These are phyloP conservation scores for Hetaerina americana DNA, from an alignment of 1,140 invertebrate genomes.

Conservation along the genomic window DNA sequence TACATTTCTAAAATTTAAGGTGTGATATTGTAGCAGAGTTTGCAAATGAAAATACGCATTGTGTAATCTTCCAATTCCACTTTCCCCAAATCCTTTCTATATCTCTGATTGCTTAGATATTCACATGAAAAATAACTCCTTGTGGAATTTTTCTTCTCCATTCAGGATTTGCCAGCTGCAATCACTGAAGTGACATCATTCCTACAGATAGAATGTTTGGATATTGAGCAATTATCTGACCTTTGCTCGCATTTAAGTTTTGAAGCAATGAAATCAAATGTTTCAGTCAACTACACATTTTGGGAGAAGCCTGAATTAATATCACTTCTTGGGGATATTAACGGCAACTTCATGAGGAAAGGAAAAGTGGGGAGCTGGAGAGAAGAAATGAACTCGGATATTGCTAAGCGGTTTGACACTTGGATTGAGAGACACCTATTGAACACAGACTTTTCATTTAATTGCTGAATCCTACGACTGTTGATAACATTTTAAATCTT, in stretches of 20 bases:
- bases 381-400: slow-evolving; percentile 21
- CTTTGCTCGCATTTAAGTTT: slow-evolving; percentile 14
- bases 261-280: slow-evolving; percentile 33
- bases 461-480: no score
- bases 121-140: not conserved
- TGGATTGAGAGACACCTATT: slow-evolving; percentile 19
- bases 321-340: not conserved
- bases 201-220: slow-evolving; percentile 8
- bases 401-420: slow-evolving; percentile 20
- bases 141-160: slow-evolving; percentile 20
- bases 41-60: no score
- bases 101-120: no score
- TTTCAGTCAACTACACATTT: not conserved
- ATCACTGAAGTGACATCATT: slow-evolving; percentile 12
- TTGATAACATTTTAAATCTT: no score
- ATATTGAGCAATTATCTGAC: not conserved
- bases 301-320: slow-evolving; percentile 6
- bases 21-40: no score
- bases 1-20: no score
- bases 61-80: no score
- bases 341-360: slow-evolving; percentile 16
- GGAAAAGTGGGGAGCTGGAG: slow-evolving; percentile 29
- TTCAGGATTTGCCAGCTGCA: slow-evolving; percentile 13
- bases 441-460: not conserved
- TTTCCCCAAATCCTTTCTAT: no score